phyloP scores from a whole-genome alignment of 1,140 invertebrate genomes.

The Cyclargus thomasi region DNA sequence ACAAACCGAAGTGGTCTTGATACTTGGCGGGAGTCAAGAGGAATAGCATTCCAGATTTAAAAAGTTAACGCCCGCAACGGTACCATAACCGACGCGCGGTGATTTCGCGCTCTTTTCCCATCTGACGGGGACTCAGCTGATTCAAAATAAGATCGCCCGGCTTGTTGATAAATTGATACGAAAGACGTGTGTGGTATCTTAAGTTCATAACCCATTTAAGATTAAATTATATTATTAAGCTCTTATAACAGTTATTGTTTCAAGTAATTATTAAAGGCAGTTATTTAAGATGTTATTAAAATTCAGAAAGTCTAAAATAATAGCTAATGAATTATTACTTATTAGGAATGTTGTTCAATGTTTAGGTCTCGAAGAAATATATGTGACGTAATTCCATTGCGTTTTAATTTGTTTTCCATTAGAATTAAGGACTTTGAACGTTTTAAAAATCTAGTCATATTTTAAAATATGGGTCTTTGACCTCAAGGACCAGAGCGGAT shows the following conservation, averaged over 20 bases:
- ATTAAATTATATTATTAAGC: constrained; percentile 6
- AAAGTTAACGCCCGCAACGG: constrained; percentile 50
- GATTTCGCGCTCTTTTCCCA: constrained; percentile 50
- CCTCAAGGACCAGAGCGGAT: constrained; percentile 6
- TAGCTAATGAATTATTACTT: no score
- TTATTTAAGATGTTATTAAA: neutral
- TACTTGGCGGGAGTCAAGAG: constrained; percentile 33
- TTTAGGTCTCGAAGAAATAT: neutral
- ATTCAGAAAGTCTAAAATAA: no score
- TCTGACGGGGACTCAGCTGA: constrained; percentile 16
- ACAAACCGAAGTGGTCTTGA: constrained; percentile 11
- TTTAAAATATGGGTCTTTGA: constrained; percentile 7
- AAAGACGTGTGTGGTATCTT: constrained; percentile 8
- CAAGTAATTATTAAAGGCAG: neutral
- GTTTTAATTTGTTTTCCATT: neutral
- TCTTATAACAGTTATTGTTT: constrained; percentile 3
- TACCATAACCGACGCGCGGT: constrained; percentile 44
- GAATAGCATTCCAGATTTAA: constrained; percentile 53
- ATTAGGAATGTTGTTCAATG: no score
- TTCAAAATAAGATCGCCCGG: neutral
- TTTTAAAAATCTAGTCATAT: neutral
- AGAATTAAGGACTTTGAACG: neutral
- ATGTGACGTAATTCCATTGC: neutral
- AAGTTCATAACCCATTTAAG: constrained; percentile 8
- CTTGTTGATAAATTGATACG: constrained; percentile 14